Evolutionary conservation across 2,113 vertebrate genomes (phyloP).

Genomic region (Anseranas semipalmata): DNA sequence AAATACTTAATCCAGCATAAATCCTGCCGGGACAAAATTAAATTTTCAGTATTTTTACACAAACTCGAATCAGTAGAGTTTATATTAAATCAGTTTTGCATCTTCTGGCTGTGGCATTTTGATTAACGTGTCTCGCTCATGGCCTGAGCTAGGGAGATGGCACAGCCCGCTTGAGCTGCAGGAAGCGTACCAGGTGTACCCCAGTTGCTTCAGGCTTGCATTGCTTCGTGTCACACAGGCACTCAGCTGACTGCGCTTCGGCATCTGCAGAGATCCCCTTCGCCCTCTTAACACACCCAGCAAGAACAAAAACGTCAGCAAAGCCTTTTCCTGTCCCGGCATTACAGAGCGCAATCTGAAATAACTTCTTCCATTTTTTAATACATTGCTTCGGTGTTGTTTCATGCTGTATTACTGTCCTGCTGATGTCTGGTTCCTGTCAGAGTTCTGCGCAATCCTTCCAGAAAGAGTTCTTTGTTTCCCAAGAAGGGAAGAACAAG

Average conservation of each 20-base stretch:
- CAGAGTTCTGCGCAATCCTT: not conserved
- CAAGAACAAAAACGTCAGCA: not conserved
- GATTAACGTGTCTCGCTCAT: accelerated
- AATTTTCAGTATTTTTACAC: not conserved
- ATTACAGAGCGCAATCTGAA: not conserved
- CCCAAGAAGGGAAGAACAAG: not conserved
- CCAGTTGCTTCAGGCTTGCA: accelerated
- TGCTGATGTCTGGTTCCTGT: not conserved
- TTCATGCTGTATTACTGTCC: not conserved
- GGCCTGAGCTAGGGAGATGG: accelerated
- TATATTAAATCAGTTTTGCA: conserved; percentile 8
- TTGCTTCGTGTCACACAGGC: accelerated
- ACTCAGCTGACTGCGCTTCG: not conserved
- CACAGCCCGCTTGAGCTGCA: accelerated
- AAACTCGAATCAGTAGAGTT: not conserved
- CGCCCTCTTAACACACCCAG: not conserved
- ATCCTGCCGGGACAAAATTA: not conserved
- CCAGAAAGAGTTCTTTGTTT: not conserved
- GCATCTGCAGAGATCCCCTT: accelerated
- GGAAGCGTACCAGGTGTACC: accelerated
- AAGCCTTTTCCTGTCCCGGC: not conserved
- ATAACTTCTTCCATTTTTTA: not conserved
- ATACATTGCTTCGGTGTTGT: not conserved
- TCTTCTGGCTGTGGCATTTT: not conserved
- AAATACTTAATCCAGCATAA: not conserved